Conservation (phyloP, 2,797 vertebrate species). For the Naso thynnoides region DNA sequence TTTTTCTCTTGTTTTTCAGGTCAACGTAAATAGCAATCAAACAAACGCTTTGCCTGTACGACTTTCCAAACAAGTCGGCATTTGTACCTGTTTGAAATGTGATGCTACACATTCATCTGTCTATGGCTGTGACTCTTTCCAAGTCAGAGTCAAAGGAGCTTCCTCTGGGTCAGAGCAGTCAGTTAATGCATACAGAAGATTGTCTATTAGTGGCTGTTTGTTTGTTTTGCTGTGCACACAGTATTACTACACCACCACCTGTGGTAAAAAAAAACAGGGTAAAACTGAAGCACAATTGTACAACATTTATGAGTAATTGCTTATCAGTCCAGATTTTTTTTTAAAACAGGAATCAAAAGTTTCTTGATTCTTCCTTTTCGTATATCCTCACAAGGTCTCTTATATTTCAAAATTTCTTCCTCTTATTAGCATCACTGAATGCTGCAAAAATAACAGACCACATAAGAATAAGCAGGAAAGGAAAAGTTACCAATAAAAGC, state of each 20-base stretch:
- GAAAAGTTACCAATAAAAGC: slow-evolving; percentile 46
- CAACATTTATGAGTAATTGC: slow-evolving; percentile 28
- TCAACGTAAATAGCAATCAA: slow-evolving; percentile 43
- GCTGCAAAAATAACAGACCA: slow-evolving; percentile 37
- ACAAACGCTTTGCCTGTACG: slow-evolving; percentile 33
- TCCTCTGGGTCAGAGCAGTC: slow-evolving; percentile 36
- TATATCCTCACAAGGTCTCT: slow-evolving; percentile 33
- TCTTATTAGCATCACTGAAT: slow-evolving; percentile 26
- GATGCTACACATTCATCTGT: slow-evolving; percentile 67
- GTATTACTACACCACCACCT: slow-evolving; percentile 24
- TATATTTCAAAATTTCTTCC: slow-evolving; percentile 34
- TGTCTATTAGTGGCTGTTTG: slow-evolving; percentile 63
- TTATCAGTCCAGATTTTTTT: slow-evolving; percentile 29
- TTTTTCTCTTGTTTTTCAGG: slow-evolving; percentile 13
- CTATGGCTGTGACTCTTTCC: slow-evolving; percentile 69
- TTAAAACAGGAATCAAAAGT: too few species aligned
- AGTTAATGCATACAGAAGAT: slow-evolving; percentile 54
- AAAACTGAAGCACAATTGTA: slow-evolving; percentile 35
- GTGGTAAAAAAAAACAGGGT: slow-evolving; percentile 30
- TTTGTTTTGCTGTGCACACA: slow-evolving; percentile 33
- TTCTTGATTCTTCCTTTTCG: slow-evolving; percentile 30
- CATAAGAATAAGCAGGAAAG: slow-evolving; percentile 45
- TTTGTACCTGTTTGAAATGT: slow-evolving; percentile 47
- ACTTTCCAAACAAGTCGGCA: slow-evolving; percentile 32
- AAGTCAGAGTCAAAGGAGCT: slow-evolving; percentile 52